Conservation (phyloP, 2,888 invertebrate species). For the Matsumyia berberina region DNA sequence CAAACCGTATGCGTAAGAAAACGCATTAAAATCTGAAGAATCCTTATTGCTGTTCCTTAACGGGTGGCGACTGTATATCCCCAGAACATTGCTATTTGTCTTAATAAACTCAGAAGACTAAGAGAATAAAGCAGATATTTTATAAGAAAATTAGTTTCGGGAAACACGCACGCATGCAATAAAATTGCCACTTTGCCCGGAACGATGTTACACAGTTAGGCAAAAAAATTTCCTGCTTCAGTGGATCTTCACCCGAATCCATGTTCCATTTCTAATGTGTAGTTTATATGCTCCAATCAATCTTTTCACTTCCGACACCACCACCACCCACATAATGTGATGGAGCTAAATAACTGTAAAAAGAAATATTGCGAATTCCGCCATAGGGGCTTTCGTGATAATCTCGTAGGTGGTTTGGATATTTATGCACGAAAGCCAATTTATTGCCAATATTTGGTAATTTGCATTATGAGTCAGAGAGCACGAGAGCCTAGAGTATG, state of each 20-base stretch:
- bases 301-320: slow-evolving; percentile 36
- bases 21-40: no score
- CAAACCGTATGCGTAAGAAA: no score
- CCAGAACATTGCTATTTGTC: neutral
- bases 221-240: slow-evolving; percentile 3
- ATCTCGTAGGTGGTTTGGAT: slow-evolving; percentile 30
- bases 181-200: neutral
- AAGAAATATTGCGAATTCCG: slow-evolving; percentile 37
- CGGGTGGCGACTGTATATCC: no score
- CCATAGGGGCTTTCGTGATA: slow-evolving; percentile 22
- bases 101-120: neutral
- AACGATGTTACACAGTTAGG: neutral
- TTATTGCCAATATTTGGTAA: slow-evolving; percentile 43
- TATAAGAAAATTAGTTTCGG: slow-evolving; percentile 1
- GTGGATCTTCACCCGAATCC: neutral
- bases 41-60: no score
- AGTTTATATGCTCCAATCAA: slow-evolving; percentile 41
- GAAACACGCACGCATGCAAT: slow-evolving; percentile 13
- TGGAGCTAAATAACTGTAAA: slow-evolving; percentile 35
- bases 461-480: slow-evolving; percentile 20
- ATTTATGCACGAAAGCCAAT: slow-evolving; percentile 36
- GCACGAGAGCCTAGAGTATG: neutral
- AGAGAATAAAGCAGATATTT: neutral
- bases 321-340: slow-evolving; percentile 19
- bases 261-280: slow-evolving; percentile 1